These are phyloP conservation scores for Takifugu flavidus DNA, from an alignment of 2,113 vertebrate genomes.

Conservation along the genomic window DNA sequence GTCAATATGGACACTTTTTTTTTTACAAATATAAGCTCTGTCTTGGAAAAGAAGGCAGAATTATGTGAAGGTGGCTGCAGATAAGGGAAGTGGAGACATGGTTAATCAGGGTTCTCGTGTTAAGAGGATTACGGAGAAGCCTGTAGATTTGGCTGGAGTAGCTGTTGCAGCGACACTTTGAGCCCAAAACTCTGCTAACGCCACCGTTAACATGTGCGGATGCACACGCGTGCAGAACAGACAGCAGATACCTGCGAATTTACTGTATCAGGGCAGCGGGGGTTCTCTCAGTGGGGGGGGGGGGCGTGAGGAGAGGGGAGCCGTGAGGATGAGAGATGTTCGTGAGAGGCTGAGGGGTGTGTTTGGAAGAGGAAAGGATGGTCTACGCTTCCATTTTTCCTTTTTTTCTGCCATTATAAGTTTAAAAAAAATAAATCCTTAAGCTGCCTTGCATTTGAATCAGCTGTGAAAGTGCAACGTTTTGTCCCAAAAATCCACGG, in stretches of 20 bases:
- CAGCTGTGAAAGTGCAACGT: too few species aligned
- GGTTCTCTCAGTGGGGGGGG: conserved; percentile 15
- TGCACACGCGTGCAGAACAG: conserved; percentile 4
- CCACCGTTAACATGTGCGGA: conserved; percentile 12
- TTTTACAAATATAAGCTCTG: background rate
- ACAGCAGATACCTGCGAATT: background rate
- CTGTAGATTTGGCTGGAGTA: conserved; percentile 50
- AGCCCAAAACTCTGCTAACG: conserved; percentile 17
- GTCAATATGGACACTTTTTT: background rate
- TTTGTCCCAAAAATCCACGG: too few species aligned
- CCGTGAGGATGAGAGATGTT: conserved; percentile 36
- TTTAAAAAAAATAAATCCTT: too few species aligned
- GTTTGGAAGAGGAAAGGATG: too few species aligned
- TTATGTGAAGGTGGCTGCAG: conserved; percentile 28
- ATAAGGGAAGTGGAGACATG: conserved; percentile 33
- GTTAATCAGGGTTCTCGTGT: conserved; percentile 26
- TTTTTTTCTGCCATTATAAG: too few species aligned
- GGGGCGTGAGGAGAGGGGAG: background rate
- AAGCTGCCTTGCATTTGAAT: too few species aligned
- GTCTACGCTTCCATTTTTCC: too few species aligned
- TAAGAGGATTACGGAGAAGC: conserved; percentile 66
- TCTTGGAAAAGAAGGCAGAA: conserved; percentile 10
- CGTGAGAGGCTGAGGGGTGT: too few species aligned
- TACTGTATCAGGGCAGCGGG: background rate
- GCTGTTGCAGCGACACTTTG: conserved; percentile 1